Evolutionary conservation across 2,888 invertebrate species (phyloP).

Genomic region (Callimorpha dominula): DNA sequence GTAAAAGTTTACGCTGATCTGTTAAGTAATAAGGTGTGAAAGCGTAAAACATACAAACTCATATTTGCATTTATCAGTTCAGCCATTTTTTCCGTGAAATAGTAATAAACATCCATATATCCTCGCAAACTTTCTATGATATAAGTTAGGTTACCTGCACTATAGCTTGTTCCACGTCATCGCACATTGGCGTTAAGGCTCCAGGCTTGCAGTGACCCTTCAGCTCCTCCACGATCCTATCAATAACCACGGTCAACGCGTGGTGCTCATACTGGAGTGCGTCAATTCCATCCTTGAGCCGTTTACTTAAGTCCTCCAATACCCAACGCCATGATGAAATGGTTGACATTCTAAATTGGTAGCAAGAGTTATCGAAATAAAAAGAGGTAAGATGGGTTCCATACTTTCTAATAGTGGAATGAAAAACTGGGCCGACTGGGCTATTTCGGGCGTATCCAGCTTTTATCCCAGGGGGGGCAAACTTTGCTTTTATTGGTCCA

Average conservation of each 20-base stretch:
- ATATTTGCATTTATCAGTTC: too few relatives aligned
- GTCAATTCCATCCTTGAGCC: constrained; percentile 66
- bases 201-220: constrained; percentile 68
- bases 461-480: too few relatives aligned
- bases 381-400: neutral
- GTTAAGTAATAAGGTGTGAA: too few relatives aligned
- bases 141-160: constrained; percentile 54
- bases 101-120: neutral
- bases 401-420: too few relatives aligned
- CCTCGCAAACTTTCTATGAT: neutral
- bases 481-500: too few relatives aligned
- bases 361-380: neutral
- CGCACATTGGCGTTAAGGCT: constrained; percentile 65
- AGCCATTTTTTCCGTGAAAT: too few relatives aligned
- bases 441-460: too few relatives aligned
- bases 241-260: constrained; percentile 69
- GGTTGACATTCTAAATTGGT: constrained; percentile 69
- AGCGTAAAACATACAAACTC: too few relatives aligned
- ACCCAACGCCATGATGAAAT: constrained; percentile 81
- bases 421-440: too few relatives aligned
- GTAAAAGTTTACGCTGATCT: too few relatives aligned
- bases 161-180: constrained; percentile 74
- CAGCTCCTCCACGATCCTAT: constrained; percentile 69
- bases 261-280: constrained; percentile 71
- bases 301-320: constrained; percentile 70